Evolutionary conservation across 2,888 invertebrate genomes (phyloP).

Genomic region (Oxystoma pomonae): DNA sequence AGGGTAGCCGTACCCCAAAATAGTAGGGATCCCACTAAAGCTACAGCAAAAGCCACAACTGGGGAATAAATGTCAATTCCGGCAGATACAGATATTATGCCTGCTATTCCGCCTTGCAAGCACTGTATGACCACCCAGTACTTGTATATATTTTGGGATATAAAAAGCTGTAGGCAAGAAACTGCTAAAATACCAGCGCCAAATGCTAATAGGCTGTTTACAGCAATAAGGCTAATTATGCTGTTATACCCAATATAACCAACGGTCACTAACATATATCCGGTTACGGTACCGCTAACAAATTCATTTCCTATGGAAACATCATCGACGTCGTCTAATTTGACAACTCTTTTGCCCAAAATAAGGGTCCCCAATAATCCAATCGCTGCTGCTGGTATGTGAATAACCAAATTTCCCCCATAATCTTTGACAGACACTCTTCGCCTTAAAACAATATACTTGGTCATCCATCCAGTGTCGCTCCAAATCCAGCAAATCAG

Average conservation of each 20-base stretch:
- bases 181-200: slow-evolving; percentile 28
- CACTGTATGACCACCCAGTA: slow-evolving; percentile 43
- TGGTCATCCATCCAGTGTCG: slow-evolving; percentile 40
- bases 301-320: slow-evolving; percentile 39
- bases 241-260: slow-evolving; percentile 35
- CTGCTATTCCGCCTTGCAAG: slow-evolving; percentile 41
- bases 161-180: slow-evolving; percentile 28
- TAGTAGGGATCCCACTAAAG: slow-evolving; percentile 30
- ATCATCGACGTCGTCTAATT: slow-evolving; percentile 39
- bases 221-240: slow-evolving; percentile 22
- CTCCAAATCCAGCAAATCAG: slow-evolving; percentile 44
- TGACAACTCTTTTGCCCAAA: slow-evolving; percentile 41
- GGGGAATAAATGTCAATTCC: slow-evolving; percentile 40
- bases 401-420: slow-evolving; percentile 39
- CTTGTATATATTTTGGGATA: slow-evolving; percentile 36
- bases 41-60: slow-evolving; percentile 28
- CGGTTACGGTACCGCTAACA: slow-evolving; percentile 36
- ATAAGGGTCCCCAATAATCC: slow-evolving; percentile 37
- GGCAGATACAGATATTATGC: slow-evolving; percentile 39
- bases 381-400: slow-evolving; percentile 38
- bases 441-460: slow-evolving; percentile 25
- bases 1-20: slow-evolving; percentile 35
- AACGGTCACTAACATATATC: slow-evolving; percentile 41
- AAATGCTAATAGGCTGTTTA: slow-evolving; percentile 30
- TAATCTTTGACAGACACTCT: slow-evolving; percentile 38